phyloP scores from a whole-genome alignment of 2,888 invertebrate genomes.

The Ophioninae sp. region DNA sequence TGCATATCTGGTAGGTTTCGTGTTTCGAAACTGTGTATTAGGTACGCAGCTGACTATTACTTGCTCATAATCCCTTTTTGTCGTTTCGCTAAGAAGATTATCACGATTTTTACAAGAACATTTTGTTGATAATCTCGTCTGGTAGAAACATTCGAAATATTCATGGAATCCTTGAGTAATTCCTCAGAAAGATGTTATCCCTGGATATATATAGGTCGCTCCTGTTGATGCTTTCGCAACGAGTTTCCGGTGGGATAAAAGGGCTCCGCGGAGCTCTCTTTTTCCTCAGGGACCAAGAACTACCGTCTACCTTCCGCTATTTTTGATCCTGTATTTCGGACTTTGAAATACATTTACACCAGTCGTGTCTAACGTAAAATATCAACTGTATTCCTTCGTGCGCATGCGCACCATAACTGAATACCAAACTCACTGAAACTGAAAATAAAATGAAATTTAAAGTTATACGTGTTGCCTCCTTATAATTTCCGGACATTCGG shows the following conservation, averaged over 20 bases:
- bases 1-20: conserved; percentile 16
- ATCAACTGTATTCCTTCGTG: neutral
- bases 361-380: neutral
- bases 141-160: conserved; percentile 67
- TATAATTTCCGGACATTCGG: neutral
- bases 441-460: conserved; percentile 20
- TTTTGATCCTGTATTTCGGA: conserved; percentile 15
- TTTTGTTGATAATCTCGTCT: conserved; percentile 65
- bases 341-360: conserved; percentile 4
- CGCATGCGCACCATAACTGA: neutral
- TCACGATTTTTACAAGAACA: conserved; percentile 67
- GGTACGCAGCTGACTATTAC: neutral
- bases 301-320: conserved; percentile 11
- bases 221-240: conserved; percentile 4
- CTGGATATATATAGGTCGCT: conserved; percentile 16
- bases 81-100: conserved; percentile 64
- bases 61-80: conserved; percentile 56
- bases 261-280: conserved; percentile 23
- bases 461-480: neutral
- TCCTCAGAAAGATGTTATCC: conserved; percentile 46
- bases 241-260: conserved; percentile 48
- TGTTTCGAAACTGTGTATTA: neutral
- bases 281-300: conserved; percentile 46
- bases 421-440: neutral
- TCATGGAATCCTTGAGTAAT: conserved; percentile 68